A percentile compares a stretch with the other conserved stretches of the same genome.
These are phyloP conservation scores for Scartelaos histophorus DNA, from an alignment of 2,113 vertebrate species.

Conservation along the genomic window DNA sequence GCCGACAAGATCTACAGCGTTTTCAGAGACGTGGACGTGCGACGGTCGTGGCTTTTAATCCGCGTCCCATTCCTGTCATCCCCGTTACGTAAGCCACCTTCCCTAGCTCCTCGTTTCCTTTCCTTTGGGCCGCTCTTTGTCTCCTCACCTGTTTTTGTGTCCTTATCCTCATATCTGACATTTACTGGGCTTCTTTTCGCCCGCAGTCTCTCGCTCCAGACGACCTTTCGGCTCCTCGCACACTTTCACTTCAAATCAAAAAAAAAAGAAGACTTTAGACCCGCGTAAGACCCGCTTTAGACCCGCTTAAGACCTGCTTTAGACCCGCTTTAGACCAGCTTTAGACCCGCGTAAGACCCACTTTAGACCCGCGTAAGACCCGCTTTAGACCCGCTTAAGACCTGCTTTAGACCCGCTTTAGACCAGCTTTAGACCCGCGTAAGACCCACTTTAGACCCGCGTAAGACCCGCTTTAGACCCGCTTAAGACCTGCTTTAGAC, in stretches of 20 bases:
- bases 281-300: too few species aligned
- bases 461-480: too few species aligned
- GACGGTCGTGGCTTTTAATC: neutral
- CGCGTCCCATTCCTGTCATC: neutral
- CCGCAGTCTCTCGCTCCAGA: neutral
- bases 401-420: too few species aligned
- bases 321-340: too few species aligned
- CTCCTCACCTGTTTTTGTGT: slow-evolving; percentile 2
- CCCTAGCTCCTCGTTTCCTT: neutral
- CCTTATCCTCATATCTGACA: slow-evolving; percentile 4
- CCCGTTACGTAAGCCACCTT: neutral
- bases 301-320: too few species aligned
- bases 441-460: too few species aligned
- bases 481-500: too few species aligned
- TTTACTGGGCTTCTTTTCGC: slow-evolving; percentile 3
- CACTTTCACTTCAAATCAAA: neutral
- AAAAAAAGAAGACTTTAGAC: too few species aligned
- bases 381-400: too few species aligned
- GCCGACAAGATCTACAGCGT: neutral
- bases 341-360: too few species aligned
- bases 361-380: too few species aligned
- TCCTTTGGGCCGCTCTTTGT: neutral
- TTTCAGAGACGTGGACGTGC: neutral
- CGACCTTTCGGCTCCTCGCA: neutral
- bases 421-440: too few species aligned